Conservation (phyloP, 2,113 vertebrate genomes). For the Oreochromis spilurus region DNA sequence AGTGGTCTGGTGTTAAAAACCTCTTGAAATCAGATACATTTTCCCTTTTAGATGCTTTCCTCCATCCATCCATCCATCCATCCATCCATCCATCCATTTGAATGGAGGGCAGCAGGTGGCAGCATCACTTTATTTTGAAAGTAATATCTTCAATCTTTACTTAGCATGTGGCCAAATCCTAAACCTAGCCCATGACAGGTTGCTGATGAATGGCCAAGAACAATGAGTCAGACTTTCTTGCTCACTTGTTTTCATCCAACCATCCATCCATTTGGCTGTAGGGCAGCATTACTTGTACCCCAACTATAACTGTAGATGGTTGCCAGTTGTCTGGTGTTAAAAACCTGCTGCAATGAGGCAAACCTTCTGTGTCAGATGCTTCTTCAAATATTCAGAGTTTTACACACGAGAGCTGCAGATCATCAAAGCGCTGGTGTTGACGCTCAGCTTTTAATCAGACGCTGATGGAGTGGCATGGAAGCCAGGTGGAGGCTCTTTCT, state of each 20-base stretch:
- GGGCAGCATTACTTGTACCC: background rate
- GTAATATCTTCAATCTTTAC: background rate
- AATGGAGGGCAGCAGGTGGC: background rate
- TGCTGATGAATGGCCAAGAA: background rate
- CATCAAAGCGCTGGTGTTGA: conserved; percentile 2
- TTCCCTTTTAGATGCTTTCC: too few species aligned
- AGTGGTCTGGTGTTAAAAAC: background rate
- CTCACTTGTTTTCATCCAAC: background rate
- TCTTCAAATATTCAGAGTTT: background rate
- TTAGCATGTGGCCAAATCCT: background rate
- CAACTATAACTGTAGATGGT: background rate
- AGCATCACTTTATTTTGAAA: background rate
- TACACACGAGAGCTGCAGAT: background rate
- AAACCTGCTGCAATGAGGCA: background rate
- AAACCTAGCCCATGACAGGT: background rate
- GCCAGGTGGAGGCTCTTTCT: conserved; percentile 47
- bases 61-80: accelerated
- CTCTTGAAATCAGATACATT: background rate
- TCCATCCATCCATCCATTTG: accelerated
- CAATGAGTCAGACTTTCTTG: background rate
- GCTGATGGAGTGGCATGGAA: conserved; percentile 22
- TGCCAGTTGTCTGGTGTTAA: background rate
- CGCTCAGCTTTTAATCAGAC: conserved; percentile 31
- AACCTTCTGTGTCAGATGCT: background rate
- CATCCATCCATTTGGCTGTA: background rate